Evolutionary conservation across 1,140 invertebrate genomes (phyloP).

Genomic region (Diplogasteroides magnus): DNA sequence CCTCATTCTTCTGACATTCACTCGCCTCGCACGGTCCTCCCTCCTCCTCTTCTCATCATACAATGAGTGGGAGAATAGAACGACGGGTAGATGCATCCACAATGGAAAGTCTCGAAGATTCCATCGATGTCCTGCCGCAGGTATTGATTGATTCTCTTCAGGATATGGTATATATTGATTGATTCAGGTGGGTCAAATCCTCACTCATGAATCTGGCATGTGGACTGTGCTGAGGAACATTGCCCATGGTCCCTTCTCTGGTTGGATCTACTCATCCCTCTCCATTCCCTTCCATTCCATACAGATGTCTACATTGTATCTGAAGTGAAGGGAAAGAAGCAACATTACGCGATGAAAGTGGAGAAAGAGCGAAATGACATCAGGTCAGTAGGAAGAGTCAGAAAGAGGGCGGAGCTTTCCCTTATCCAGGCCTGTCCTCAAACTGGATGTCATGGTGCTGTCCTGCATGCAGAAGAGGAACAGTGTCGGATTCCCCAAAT

Average conservation of each 20-base stretch:
- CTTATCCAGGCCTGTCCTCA: constrained; percentile 29
- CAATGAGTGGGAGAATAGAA: too few species aligned
- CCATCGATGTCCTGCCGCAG: too few species aligned
- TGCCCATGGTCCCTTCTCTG: constrained; percentile 34
- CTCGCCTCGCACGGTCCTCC: too few species aligned
- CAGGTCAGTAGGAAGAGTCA: constrained; percentile 3
- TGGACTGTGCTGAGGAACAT: constrained; percentile 18
- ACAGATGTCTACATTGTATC: background rate
- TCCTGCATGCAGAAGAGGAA: constrained; percentile 13
- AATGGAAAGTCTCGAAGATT: too few species aligned
- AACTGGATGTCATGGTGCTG: constrained; percentile 35
- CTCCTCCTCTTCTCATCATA: too few species aligned
- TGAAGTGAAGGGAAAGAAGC: background rate
- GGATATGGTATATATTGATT: too few species aligned
- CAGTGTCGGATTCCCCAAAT: constrained; percentile 12
- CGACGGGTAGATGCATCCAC: too few species aligned
- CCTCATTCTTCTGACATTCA: too few species aligned
- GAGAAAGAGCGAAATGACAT: constrained; percentile 27
- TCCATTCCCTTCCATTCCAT: background rate
- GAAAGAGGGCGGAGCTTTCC: background rate
- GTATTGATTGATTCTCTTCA: too few species aligned
- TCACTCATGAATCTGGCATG: background rate
- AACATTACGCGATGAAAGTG: constrained; percentile 35
- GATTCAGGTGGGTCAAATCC: background rate
- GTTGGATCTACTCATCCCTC: constrained; percentile 19